These are phyloP conservation scores for Empis livida DNA, from an alignment of 2,888 invertebrate genomes.

Conservation along the genomic window DNA sequence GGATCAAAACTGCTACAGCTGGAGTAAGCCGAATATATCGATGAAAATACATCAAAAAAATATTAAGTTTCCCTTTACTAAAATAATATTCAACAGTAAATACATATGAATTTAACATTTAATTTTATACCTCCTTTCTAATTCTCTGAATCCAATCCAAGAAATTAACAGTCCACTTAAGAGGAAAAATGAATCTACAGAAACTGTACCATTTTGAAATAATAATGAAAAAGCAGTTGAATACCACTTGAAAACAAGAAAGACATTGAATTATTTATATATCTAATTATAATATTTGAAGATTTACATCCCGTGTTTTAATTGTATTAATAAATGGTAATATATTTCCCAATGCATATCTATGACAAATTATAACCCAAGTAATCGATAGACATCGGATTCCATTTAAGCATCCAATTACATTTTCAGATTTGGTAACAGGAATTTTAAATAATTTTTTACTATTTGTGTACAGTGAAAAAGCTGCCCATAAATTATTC, in stretches of 20 bases:
- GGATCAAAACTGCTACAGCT: constrained; percentile 38
- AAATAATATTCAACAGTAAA: too few species aligned
- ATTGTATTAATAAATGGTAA: not conserved
- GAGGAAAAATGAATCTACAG: constrained; percentile 52
- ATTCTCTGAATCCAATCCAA: constrained; percentile 30
- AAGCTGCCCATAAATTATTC: constrained; percentile 23
- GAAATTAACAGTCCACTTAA: constrained; percentile 46
- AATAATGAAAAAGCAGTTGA: constrained; percentile 30
- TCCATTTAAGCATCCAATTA: constrained; percentile 37
- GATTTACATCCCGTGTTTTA: not conserved
- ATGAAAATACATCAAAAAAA: constrained; percentile 33
- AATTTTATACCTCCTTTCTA: constrained; percentile 26
- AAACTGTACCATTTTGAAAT: constrained; percentile 37
- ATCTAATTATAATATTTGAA: not conserved
- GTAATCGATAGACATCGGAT: constrained; percentile 37
- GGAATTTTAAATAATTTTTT: constrained; percentile 33
- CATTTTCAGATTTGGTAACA: constrained; percentile 25
- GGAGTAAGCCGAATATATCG: constrained; percentile 41
- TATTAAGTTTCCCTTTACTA: constrained; percentile 27
- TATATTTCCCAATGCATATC: constrained; percentile 15
- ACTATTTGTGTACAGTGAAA: constrained; percentile 37
- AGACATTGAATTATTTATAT: not conserved
- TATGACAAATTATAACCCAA: constrained; percentile 39
- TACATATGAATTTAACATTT: not conserved
- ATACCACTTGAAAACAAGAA: constrained; percentile 19